A percentile compares a stretch with the other conserved stretches of the same genome.
These are phyloP conservation scores for Stegana nigrithorax DNA, from an alignment of 2,888 invertebrate genomes.

Conservation along the genomic window DNA sequence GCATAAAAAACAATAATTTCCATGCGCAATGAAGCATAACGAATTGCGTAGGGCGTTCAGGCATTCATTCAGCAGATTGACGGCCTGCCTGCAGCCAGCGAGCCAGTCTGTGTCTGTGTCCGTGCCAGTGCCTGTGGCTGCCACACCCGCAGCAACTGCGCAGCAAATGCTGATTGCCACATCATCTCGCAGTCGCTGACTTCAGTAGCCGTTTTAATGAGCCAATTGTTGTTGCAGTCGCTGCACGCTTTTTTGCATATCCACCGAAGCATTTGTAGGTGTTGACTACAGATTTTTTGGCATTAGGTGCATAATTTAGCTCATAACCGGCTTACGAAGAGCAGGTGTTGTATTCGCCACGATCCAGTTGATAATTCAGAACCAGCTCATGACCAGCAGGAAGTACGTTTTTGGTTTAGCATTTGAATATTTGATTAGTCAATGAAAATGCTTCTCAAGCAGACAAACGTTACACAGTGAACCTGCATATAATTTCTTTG, in stretches of 20 bases:
- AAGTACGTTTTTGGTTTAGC: background rate
- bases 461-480: too few relatives aligned
- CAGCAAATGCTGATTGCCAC: too few relatives aligned
- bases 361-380: background rate
- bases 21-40: slow-evolving; percentile 56
- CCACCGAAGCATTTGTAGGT: background rate
- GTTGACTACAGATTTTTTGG: background rate
- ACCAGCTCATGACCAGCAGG: background rate
- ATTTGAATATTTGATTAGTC: too few relatives aligned
- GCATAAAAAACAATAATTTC: too few relatives aligned
- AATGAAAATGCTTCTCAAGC: too few relatives aligned
- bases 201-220: slow-evolving; percentile 13
- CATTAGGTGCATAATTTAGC: background rate
- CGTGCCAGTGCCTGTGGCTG: background rate
- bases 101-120: too few relatives aligned
- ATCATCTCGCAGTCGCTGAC: too few relatives aligned
- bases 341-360: background rate
- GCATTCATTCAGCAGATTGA: background rate
- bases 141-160: background rate
- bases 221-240: slow-evolving; percentile 1
- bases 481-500: background rate
- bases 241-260: background rate
- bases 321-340: background rate
- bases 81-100: background rate
- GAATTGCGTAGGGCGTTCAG: slow-evolving; percentile 38